These are phyloP conservation scores for Periophthalmus modestus DNA, from an alignment of 2,113 vertebrate genomes.

Conservation along the genomic window DNA sequence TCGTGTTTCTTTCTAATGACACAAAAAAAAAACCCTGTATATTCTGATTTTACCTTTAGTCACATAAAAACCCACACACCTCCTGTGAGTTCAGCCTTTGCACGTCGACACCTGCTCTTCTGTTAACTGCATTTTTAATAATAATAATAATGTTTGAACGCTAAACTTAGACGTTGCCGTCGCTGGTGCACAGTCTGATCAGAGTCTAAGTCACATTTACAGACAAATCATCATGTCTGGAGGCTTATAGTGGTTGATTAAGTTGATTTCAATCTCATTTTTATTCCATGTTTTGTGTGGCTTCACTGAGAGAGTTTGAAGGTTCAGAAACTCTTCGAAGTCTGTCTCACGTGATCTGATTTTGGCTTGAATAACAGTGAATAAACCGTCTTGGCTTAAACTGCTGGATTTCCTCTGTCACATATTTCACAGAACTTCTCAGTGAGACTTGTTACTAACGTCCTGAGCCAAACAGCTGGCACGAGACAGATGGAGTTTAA, in stretches of 20 bases:
- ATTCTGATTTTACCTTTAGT: not conserved
- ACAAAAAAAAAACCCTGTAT: not conserved
- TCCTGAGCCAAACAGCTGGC: not conserved
- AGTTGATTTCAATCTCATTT: too few species aligned
- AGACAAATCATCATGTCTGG: too few species aligned
- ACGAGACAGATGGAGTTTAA: slow-evolving; percentile 4
- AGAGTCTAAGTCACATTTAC: too few species aligned
- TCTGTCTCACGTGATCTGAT: not conserved
- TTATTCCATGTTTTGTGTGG: too few species aligned
- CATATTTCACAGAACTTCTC: not conserved
- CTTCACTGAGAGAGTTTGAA: not conserved
- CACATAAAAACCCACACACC: too few species aligned
- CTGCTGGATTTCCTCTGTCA: not conserved
- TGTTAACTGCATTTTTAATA: too few species aligned
- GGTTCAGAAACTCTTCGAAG: not conserved
- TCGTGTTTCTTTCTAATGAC: not conserved
- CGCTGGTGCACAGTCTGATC: too few species aligned
- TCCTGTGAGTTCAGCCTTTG: too few species aligned
- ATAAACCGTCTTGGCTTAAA: not conserved
- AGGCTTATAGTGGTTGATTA: too few species aligned
- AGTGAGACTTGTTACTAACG: not conserved
- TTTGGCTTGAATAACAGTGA: not conserved
- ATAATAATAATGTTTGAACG: too few species aligned
- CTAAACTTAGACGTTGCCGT: too few species aligned
- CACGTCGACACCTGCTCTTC: too few species aligned